phyloP scores from a whole-genome alignment of 2,113 vertebrate genomes.

The Diphyllodes magnificus region DNA sequence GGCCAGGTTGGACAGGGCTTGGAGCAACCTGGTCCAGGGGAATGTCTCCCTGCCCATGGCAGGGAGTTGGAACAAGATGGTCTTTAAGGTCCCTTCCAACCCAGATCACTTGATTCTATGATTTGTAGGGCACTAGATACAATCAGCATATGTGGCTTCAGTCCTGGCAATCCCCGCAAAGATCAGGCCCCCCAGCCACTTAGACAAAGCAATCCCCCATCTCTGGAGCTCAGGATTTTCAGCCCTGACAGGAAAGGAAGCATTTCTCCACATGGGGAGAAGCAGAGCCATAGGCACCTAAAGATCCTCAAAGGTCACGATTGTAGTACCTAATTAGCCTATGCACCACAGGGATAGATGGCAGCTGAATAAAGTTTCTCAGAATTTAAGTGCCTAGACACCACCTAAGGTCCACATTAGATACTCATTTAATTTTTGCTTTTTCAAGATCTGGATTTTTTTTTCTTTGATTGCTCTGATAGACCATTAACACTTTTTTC shows the following conservation, averaged over 20 bases:
- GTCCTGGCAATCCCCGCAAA: neutral
- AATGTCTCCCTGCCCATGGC: neutral
- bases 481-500: constrained; percentile 49
- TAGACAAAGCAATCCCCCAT: neutral
- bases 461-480: constrained; percentile 19
- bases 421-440: neutral
- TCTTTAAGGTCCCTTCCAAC: neutral
- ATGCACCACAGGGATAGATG: neutral
- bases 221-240: neutral
- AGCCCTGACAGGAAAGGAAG: neutral
- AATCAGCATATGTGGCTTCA: accelerated
- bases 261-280: neutral
- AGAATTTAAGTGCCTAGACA: neutral
- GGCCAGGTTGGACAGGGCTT: neutral
- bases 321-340: neutral
- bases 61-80: neutral
- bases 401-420: neutral
- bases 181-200: neutral
- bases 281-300: neutral
- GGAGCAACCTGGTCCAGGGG: accelerated
- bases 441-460: neutral
- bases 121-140: neutral
- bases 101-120: neutral
- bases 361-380: neutral
- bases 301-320: neutral